Evolutionary conservation across 2,797 vertebrate species (phyloP).

Genomic region (Amblyopsis hoosieri): DNA sequence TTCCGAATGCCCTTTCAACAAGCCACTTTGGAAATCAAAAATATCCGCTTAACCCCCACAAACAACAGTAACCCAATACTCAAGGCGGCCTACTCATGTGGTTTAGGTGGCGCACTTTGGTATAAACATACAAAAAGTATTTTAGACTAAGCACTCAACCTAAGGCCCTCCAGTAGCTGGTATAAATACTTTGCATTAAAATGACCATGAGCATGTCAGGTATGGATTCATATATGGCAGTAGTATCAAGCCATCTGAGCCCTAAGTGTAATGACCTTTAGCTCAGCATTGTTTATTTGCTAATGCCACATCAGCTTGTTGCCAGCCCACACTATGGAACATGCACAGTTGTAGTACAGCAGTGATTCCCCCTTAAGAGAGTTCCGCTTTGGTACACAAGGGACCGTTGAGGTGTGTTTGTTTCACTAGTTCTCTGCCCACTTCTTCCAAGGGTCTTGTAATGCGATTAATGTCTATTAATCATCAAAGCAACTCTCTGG

Average conservation of each 20-base stretch:
- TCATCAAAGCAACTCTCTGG: conserved; percentile 82
- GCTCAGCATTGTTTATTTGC: conserved; percentile 9
- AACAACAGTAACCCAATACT: conserved; percentile 67
- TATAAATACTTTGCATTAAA: conserved; percentile 26
- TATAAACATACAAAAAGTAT: conserved; percentile 64
- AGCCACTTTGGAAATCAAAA: conserved; percentile 58
- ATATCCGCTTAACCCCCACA: conserved; percentile 73
- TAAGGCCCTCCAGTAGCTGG: conserved; percentile 35
- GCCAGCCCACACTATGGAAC: conserved; percentile 32
- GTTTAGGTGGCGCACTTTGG: conserved; percentile 68
- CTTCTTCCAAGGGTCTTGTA: conserved; percentile 80
- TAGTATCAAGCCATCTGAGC: conserved; percentile 1
- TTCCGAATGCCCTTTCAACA: conserved; percentile 70
- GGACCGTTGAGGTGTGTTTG: conserved; percentile 70
- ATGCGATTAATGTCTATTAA: conserved; percentile 87
- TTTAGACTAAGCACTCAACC: conserved; percentile 45
- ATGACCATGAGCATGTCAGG: neutral
- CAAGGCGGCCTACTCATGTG: conserved; percentile 70
- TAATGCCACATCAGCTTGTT: conserved; percentile 21
- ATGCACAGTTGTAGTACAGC: conserved; percentile 29
- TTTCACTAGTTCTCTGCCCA: conserved; percentile 76
- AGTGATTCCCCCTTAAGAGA: conserved; percentile 41
- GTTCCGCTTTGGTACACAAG: conserved; percentile 58
- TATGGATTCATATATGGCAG: too few species aligned
- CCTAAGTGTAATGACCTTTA: conserved; percentile 3